Percentiles rank a stretch among this genome's conserved stretches.
phyloP scores from a whole-genome alignment of 2,113 vertebrate species.

The Myanophis thanlyinensis region DNA sequence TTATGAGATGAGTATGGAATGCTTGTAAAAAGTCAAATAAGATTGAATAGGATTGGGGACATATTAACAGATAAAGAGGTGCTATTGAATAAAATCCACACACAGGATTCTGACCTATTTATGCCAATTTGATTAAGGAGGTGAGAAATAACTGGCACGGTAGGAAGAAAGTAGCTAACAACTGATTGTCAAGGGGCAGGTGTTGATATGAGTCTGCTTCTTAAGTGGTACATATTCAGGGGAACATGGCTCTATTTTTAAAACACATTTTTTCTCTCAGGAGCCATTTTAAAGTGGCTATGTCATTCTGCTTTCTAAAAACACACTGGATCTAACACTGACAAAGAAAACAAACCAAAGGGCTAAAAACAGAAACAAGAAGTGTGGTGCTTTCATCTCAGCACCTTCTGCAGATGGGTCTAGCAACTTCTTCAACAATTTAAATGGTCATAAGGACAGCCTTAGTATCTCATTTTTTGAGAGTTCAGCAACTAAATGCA shows the following conservation, averaged over 20 bases:
- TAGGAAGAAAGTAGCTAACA: slow-evolving; percentile 36
- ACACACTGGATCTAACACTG: background rate
- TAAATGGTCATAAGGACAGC: background rate
- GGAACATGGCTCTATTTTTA: slow-evolving; percentile 23
- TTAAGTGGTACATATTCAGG: background rate
- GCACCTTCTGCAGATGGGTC: slow-evolving; percentile 16
- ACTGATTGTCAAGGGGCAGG: slow-evolving; percentile 39
- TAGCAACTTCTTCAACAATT: background rate
- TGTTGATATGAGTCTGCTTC: background rate
- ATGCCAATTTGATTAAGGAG: slow-evolving; percentile 59
- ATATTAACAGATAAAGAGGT: slow-evolving; percentile 58
- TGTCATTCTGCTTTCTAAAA: slow-evolving; percentile 22
- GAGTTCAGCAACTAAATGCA: background rate
- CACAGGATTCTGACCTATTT: slow-evolving; percentile 42
- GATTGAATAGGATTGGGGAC: slow-evolving; percentile 42
- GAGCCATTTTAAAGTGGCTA: slow-evolving; percentile 21
- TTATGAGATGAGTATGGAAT: slow-evolving; percentile 34
- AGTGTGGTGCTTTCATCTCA: slow-evolving; percentile 9
- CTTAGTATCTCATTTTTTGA: background rate
- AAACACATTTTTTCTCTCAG: slow-evolving; percentile 7
- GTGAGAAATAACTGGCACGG: slow-evolving; percentile 37
- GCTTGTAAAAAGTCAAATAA: slow-evolving; percentile 43
- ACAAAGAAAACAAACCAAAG: slow-evolving; percentile 13
- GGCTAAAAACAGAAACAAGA: slow-evolving; percentile 3
- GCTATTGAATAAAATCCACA: slow-evolving; percentile 42